Evolutionary conservation across 2,888 invertebrate species (phyloP).

Genomic region (Aleiodes leptofemur): DNA sequence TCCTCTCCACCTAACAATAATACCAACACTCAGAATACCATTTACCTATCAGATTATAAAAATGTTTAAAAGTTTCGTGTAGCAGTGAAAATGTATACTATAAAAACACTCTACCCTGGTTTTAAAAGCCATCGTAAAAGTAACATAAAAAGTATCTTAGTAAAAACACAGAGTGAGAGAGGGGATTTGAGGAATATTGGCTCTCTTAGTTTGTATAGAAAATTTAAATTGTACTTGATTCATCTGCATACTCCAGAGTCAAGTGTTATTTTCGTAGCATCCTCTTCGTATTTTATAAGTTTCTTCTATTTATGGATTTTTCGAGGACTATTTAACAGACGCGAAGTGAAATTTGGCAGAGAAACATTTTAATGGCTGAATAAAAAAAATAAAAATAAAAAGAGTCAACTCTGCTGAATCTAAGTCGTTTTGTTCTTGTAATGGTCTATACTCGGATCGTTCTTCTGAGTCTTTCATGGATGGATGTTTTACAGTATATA

Average conservation of each 20-base stretch:
- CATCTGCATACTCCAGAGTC: not conserved
- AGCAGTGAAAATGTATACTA: conserved; percentile 24
- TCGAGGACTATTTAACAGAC: too few relatives aligned
- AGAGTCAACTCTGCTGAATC: conserved; percentile 13
- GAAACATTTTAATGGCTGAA: not conserved
- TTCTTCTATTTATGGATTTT: too few relatives aligned
- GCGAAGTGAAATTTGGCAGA: too few relatives aligned
- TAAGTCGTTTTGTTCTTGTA: conserved; percentile 10
- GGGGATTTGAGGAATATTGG: not conserved
- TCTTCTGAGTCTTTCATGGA: conserved; percentile 22
- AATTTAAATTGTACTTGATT: conserved; percentile 9
- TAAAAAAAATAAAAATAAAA: not conserved
- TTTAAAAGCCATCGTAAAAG: conserved; percentile 24
- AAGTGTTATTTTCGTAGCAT: not conserved
- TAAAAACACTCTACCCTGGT: conserved; percentile 29
- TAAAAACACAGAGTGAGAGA: not conserved
- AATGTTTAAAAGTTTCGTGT: not conserved
- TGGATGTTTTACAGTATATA: conserved; percentile 19
- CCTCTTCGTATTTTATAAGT: too few relatives aligned
- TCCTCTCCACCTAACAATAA: conserved; percentile 12
- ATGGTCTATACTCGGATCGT: conserved; percentile 15
- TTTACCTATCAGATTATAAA: conserved; percentile 28
- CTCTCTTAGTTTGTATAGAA: conserved; percentile 4
- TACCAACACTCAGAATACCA: conserved; percentile 13
- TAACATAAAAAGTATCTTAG: conserved; percentile 30